Percentiles rank a stretch among this genome's conserved stretches.
Conservation (phyloP, 1,140 invertebrate species). For the Nephila pilipes region DNA sequence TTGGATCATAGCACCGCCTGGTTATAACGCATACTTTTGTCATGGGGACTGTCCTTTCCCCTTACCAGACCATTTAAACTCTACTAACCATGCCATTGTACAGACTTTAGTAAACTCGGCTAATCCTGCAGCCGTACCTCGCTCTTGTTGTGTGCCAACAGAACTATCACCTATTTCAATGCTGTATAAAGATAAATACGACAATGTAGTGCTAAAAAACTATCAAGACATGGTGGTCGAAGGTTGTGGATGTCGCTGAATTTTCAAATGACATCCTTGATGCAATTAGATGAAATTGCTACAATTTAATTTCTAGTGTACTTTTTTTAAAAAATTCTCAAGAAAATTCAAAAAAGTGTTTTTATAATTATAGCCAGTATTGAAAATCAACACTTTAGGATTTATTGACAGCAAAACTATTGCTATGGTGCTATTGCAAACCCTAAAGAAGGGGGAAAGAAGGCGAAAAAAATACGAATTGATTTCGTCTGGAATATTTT, state of each 20-base stretch:
- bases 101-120: slow-evolving; percentile 97
- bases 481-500: no score
- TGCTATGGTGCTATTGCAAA: neutral
- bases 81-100: slow-evolving; percentile 99
- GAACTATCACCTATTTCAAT: slow-evolving; percentile 94
- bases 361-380: neutral
- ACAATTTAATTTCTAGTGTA: neutral
- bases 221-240: slow-evolving; percentile 98
- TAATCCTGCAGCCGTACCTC: slow-evolving; percentile 92
- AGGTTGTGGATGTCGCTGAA: slow-evolving; percentile 94
- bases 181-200: slow-evolving; percentile 95
- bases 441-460: no score
- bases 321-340: neutral
- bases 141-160: slow-evolving; percentile 96
- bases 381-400: neutral
- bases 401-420: neutral
- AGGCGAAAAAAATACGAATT: no score
- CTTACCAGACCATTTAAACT: slow-evolving; percentile 94
- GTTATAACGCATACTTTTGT: slow-evolving; percentile 97
- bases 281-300: neutral
- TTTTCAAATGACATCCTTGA: neutral
- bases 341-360: neutral
- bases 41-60: slow-evolving; percentile 96
- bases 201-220: slow-evolving; percentile 97
- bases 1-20: slow-evolving; percentile 99